A percentile compares a stretch with the other conserved stretches of the same genome.
These are phyloP conservation scores for Zelleria hepariella DNA, from an alignment of 2,888 invertebrate species.

Conservation along the genomic window DNA sequence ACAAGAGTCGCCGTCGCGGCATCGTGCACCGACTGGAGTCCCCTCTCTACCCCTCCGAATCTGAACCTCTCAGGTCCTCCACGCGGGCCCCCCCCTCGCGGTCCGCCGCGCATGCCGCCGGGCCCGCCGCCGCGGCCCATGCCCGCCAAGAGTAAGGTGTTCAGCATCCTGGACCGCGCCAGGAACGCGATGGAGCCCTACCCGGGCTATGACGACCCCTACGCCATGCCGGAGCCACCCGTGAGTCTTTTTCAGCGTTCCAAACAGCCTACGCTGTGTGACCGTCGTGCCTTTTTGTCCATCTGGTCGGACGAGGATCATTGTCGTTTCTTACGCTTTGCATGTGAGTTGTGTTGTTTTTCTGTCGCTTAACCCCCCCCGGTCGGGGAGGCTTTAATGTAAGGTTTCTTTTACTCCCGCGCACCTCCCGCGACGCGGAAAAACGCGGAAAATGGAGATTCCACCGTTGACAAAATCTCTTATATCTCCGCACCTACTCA, in stretches of 20 bases:
- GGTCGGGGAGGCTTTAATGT: no score
- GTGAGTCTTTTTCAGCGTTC: conserved; percentile 26
- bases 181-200: conserved; percentile 86
- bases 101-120: conserved; percentile 28
- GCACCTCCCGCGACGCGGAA: no score
- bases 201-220: conserved; percentile 73
- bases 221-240: conserved; percentile 41
- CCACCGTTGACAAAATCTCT: no score
- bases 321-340: no score
- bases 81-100: conserved; percentile 26
- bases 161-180: conserved; percentile 87
- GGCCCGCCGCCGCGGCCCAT: conserved; percentile 65
- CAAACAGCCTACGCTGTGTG: no score
- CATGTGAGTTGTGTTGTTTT: no score
- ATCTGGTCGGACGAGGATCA: no score
- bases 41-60: neutral
- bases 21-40: neutral
- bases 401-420: no score
- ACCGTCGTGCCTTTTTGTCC: no score
- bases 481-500: no score
- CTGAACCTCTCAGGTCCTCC: conserved; percentile 18
- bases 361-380: no score
- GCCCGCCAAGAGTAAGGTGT: conserved; percentile 83
- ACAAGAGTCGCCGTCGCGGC: neutral
- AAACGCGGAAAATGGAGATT: no score